Percentiles rank a stretch among this genome's conserved stretches.
Evolutionary conservation across 2,797 vertebrate species (phyloP).

Genomic region (Pelochelys cantorii): DNA sequence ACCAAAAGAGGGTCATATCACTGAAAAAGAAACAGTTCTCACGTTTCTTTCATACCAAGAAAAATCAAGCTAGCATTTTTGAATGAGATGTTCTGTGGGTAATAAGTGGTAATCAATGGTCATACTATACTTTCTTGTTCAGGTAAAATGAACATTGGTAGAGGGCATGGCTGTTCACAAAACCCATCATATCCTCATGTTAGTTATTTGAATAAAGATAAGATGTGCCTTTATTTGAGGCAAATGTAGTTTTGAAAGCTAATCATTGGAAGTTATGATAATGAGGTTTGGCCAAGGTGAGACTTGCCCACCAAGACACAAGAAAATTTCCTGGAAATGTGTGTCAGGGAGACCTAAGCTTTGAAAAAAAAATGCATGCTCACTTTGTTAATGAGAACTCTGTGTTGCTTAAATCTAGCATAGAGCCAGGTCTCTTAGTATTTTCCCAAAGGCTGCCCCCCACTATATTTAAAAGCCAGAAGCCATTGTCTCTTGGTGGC

Average conservation of each 20-base stretch:
- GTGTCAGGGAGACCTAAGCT: not conserved
- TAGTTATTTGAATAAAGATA: conserved; percentile 1
- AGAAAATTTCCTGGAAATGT: not conserved
- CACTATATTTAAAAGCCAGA: not conserved
- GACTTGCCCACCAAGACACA: accelerated
- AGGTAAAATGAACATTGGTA: not conserved
- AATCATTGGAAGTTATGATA: not conserved
- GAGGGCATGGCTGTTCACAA: not conserved
- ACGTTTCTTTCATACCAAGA: not conserved
- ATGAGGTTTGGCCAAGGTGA: accelerated
- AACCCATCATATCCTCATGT: not conserved
- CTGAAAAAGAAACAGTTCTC: conserved; percentile 28
- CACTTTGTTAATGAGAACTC: not conserved
- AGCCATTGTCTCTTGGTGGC: not conserved
- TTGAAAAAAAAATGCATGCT: not conserved
- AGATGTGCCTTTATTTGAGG: not conserved
- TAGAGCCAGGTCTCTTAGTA: not conserved
- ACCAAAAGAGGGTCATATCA: conserved; percentile 25
- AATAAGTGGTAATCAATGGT: conserved; percentile 43
- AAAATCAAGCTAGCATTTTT: not conserved
- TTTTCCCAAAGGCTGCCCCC: not conserved
- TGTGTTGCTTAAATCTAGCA: not conserved
- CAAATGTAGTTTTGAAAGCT: not conserved
- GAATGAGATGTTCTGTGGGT: conserved; percentile 17
- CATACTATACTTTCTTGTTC: not conserved